These are phyloP conservation scores for Unio pictorum DNA, from an alignment of 2,888 invertebrate genomes.

Conservation along the genomic window DNA sequence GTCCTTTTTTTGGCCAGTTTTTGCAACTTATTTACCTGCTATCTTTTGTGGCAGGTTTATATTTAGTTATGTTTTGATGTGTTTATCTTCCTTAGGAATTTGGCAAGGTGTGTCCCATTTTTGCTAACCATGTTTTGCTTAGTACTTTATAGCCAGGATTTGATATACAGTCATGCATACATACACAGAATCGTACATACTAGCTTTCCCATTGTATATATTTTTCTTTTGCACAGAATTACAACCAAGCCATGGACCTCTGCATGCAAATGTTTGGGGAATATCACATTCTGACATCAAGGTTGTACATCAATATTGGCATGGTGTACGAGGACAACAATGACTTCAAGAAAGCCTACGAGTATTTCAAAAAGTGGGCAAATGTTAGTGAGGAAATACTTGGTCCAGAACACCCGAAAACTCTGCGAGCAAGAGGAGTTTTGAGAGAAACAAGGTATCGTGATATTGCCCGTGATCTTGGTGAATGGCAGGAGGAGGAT, in stretches of 20 bases:
- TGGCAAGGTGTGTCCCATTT: too few relatives aligned
- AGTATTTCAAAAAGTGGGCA: constrained; percentile 69
- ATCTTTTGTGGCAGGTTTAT: too few relatives aligned
- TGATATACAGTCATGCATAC: too few relatives aligned
- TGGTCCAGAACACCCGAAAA: constrained; percentile 69
- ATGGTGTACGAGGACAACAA: constrained; percentile 69
- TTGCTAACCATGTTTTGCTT: too few relatives aligned
- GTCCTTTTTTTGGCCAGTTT: too few relatives aligned
- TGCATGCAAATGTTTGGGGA: constrained; percentile 70
- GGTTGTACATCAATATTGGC: constrained; percentile 70
- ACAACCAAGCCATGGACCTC: constrained; percentile 68
- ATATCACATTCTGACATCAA: constrained; percentile 65
- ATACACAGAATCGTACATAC: too few relatives aligned
- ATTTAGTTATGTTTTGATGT: too few relatives aligned
- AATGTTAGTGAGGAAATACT: constrained; percentile 67
- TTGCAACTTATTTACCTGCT: too few relatives aligned
- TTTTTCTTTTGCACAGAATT: constrained; percentile 46
- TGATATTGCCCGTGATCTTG: constrained; percentile 62
- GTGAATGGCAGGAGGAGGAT: constrained; percentile 52
- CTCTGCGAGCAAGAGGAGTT: constrained; percentile 68
- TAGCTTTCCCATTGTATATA: too few relatives aligned
- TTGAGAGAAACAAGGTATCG: constrained; percentile 65
- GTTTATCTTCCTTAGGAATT: too few relatives aligned
- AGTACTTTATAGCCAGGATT: too few relatives aligned
- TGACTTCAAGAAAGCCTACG: constrained; percentile 68